Evolutionary conservation across 2,888 invertebrate species (phyloP).

Genomic region (Eupithecia subumbrata): DNA sequence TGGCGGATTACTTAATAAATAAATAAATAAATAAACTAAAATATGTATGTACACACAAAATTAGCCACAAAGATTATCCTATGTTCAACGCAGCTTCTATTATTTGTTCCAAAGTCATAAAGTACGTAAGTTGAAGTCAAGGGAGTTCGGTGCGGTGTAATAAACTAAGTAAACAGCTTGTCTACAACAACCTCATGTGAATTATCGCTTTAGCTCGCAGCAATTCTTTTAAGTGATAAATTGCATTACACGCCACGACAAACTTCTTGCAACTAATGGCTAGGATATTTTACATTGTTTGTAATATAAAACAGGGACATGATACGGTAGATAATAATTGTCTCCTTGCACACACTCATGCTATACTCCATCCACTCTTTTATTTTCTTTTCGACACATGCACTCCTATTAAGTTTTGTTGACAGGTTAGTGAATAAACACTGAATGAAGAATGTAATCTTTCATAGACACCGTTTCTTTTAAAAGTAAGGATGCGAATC

Average conservation of each 20-base stretch:
- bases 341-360: not conserved
- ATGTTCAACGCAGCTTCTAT: not conserved
- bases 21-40: too few species aligned
- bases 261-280: constrained; percentile 44
- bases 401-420: too few species aligned
- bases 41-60: not conserved
- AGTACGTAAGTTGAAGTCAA: constrained; percentile 8
- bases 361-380: too few species aligned
- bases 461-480: too few species aligned
- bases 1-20: too few species aligned
- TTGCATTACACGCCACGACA: constrained; percentile 39
- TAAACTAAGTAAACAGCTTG: constrained; percentile 20
- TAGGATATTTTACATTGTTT: constrained; percentile 37
- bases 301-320: constrained; percentile 9
- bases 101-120: not conserved
- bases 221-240: constrained; percentile 43
- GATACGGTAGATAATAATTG: not conserved
- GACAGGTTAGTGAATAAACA: too few species aligned
- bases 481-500: too few species aligned
- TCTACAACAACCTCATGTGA: constrained; percentile 34
- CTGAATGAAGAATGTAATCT: too few species aligned
- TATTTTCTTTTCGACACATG: too few species aligned
- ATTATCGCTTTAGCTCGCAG: constrained; percentile 36
- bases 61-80: not conserved
- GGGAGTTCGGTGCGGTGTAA: not conserved